Percentiles rank a stretch among this genome's conserved stretches.
These are phyloP conservation scores for Carlito syrichta DNA, from an alignment of 2,113 vertebrate genomes.

Conservation along the genomic window DNA sequence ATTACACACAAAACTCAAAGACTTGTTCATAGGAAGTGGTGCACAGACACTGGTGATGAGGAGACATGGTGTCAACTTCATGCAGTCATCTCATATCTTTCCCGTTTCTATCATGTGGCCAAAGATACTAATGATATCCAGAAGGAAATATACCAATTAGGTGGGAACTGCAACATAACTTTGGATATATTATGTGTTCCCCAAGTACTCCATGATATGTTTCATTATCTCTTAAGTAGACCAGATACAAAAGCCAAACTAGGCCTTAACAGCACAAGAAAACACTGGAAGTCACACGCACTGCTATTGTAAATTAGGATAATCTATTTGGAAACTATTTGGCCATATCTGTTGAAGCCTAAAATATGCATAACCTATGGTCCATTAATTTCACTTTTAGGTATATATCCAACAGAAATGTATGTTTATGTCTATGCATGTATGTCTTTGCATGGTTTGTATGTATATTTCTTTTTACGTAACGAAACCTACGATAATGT, in stretches of 20 bases:
- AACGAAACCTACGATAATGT: neutral
- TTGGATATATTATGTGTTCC: neutral
- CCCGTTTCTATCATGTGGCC: neutral
- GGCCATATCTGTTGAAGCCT: neutral
- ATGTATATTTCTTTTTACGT: neutral
- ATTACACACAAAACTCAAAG: neutral
- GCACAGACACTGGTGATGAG: neutral
- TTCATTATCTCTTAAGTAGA: neutral
- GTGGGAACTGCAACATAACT: neutral
- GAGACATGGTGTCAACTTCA: neutral
- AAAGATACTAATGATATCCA: neutral
- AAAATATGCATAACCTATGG: neutral
- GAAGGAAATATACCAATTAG: neutral
- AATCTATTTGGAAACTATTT: neutral
- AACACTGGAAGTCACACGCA: accelerated
- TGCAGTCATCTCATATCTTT: neutral
- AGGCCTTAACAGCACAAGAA: neutral
- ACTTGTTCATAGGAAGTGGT: neutral
- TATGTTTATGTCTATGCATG: neutral
- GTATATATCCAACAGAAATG: neutral
- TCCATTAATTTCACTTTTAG: neutral
- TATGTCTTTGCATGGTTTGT: neutral
- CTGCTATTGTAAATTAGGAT: neutral
- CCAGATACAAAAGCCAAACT: neutral
- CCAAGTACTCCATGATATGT: neutral